Percentiles rank a stretch among this genome's conserved stretches.
phyloP scores from a whole-genome alignment of 2,113 vertebrate species.

The Vidua macroura region DNA sequence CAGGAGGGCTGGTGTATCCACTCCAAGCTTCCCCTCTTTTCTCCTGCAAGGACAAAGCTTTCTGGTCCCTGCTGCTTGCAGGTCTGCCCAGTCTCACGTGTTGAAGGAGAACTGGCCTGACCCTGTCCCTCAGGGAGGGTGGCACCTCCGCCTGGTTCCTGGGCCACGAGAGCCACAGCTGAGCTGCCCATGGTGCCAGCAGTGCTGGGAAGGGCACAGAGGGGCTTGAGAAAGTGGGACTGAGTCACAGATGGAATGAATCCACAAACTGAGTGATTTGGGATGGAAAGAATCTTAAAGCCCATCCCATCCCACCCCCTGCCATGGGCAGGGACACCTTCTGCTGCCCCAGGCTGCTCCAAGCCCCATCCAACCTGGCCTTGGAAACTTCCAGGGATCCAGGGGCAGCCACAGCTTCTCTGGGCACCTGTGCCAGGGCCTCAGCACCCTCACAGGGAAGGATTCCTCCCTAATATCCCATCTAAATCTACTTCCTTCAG shows the following conservation, averaged over 20 bases:
- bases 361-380: accelerated
- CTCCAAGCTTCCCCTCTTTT: background rate
- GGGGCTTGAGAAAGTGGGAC: background rate
- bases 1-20: background rate
- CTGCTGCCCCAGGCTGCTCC: background rate
- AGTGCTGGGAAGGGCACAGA: background rate
- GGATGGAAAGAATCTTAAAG: background rate
- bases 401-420: background rate
- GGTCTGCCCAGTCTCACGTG: background rate
- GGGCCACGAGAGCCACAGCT: background rate
- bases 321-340: background rate
- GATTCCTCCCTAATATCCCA: background rate
- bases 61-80: background rate
- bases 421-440: background rate
- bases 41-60: background rate
- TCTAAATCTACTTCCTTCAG: background rate
- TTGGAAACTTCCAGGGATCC: background rate
- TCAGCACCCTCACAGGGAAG: accelerated
- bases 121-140: background rate
- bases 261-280: background rate
- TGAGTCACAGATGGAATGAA: background rate
- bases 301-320: too few relatives aligned
- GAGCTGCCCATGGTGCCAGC: background rate
- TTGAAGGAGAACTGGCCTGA: background rate
- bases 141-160: background rate